Evolutionary conservation across 2,888 invertebrate species (phyloP).

Genomic region (Agrilus biguttatus): DNA sequence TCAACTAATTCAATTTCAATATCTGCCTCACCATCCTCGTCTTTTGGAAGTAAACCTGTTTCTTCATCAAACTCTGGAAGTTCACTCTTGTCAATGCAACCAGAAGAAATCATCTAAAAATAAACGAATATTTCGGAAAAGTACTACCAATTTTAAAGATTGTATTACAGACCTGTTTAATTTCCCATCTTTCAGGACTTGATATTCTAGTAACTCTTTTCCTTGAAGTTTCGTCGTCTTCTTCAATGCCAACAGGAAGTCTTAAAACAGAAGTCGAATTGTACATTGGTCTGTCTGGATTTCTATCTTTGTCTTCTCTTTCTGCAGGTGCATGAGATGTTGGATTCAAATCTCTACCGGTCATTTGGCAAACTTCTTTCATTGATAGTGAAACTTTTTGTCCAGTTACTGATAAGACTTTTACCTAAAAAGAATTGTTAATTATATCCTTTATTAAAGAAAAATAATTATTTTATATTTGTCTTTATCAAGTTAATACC

Average conservation of each 20-base stretch:
- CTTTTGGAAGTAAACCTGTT: slow-evolving; percentile 79
- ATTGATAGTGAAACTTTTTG: slow-evolving; percentile 91
- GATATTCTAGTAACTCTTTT: slow-evolving; percentile 84
- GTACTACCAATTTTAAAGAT: not conserved
- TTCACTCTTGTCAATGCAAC: slow-evolving; percentile 83
- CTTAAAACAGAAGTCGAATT: slow-evolving; percentile 35
- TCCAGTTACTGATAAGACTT: slow-evolving; percentile 85
- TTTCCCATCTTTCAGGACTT: slow-evolving; percentile 95
- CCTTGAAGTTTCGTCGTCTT: slow-evolving; percentile 67
- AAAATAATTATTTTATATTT: not conserved
- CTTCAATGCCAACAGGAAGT: slow-evolving; percentile 38
- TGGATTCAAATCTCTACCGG: slow-evolving; percentile 91
- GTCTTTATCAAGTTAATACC: slow-evolving; percentile 34
- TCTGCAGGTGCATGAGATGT: slow-evolving; percentile 50
- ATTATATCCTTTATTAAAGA: not conserved
- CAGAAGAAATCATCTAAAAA: slow-evolving; percentile 74
- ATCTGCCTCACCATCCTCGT: slow-evolving; percentile 91
- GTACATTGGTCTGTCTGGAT: slow-evolving; percentile 79
- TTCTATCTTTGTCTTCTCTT: slow-evolving; percentile 62
- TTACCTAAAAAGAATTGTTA: slow-evolving; percentile 36
- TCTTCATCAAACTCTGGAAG: slow-evolving; percentile 97
- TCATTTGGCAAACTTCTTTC: slow-evolving; percentile 95
- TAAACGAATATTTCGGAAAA: slow-evolving; percentile 4
- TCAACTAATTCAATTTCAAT: slow-evolving; percentile 97
- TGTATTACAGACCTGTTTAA: slow-evolving; percentile 65